phyloP scores from a whole-genome alignment of 2,888 invertebrate species.

The Xestia rhomboidea region DNA sequence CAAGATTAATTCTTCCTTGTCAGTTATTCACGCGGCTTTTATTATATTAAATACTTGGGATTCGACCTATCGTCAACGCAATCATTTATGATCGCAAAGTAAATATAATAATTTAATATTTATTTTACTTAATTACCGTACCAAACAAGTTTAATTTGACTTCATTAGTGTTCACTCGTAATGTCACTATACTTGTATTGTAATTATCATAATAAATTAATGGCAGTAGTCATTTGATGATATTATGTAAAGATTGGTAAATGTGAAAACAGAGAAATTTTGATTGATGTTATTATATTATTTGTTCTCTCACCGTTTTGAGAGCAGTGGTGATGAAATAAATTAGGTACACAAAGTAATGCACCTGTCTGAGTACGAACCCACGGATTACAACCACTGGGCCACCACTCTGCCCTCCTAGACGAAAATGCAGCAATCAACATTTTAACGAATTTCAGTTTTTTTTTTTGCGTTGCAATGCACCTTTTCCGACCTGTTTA shows the following conservation, averaged over 20 bases:
- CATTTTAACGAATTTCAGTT: too few relatives aligned
- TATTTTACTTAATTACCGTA: constrained; percentile 25
- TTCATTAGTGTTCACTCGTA: background rate
- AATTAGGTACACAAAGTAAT: too few relatives aligned
- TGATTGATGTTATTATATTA: background rate
- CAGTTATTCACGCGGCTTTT: background rate
- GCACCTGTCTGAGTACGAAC: too few relatives aligned
- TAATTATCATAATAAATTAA: background rate
- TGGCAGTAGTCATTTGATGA: background rate
- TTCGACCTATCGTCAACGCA: background rate
- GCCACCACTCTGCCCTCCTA: too few relatives aligned
- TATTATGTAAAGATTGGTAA: background rate
- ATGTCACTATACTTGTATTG: background rate
- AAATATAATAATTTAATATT: constrained; percentile 11
- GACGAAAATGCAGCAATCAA: too few relatives aligned
- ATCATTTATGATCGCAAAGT: background rate
- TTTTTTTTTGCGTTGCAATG: background rate
- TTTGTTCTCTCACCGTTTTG: too few relatives aligned
- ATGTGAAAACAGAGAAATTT: background rate
- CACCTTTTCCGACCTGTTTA: too few relatives aligned
- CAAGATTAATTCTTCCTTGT: background rate
- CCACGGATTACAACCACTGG: too few relatives aligned
- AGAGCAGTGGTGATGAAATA: too few relatives aligned
- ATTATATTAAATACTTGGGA: background rate
- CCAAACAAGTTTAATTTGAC: background rate